phyloP scores from a whole-genome alignment of 1,140 invertebrate species.

The Hormaphis cornu region DNA sequence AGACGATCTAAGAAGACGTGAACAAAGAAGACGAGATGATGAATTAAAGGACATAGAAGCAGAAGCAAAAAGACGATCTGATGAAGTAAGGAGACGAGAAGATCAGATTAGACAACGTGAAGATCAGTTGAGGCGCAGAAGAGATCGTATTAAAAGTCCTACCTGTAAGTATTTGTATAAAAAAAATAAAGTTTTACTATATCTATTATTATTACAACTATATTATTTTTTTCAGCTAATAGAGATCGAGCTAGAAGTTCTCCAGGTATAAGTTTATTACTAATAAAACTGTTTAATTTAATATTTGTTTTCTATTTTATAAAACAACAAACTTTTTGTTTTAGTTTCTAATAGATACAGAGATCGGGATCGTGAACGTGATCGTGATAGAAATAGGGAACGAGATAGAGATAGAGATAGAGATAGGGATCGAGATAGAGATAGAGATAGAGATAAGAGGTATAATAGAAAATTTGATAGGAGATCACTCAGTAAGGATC shows the following conservation, averaged over 20 bases:
- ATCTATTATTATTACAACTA: not conserved
- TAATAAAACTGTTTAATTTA: not conserved
- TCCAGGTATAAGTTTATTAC: not conserved
- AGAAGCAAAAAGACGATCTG: conserved; percentile 43
- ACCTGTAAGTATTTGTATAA: not conserved
- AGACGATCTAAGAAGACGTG: conserved; percentile 39
- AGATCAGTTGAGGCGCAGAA: conserved; percentile 11
- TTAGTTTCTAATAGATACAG: conserved; percentile 27
- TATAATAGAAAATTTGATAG: conserved; percentile 33
- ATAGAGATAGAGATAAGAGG: conserved; percentile 36
- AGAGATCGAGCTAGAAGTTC: conserved; percentile 23
- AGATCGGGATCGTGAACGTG: conserved; percentile 38
- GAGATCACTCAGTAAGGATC: conserved; percentile 29
- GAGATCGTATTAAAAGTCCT: conserved; percentile 25
- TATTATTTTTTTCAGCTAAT: not conserved
- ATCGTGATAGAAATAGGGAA: conserved; percentile 41
- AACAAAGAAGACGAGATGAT: conserved; percentile 39
- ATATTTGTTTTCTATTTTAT: not conserved
- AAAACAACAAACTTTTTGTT: not conserved
- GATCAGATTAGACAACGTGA: conserved; percentile 40
- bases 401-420: conserved; percentile 42
- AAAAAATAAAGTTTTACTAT: no score
- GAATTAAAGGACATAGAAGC: conserved; percentile 42
- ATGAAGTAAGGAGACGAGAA: conserved; percentile 36
- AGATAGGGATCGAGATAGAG: conserved; percentile 36